Evolutionary conservation across 2,888 invertebrate genomes (phyloP).

Genomic region (Sinhomidia bicolor): DNA sequence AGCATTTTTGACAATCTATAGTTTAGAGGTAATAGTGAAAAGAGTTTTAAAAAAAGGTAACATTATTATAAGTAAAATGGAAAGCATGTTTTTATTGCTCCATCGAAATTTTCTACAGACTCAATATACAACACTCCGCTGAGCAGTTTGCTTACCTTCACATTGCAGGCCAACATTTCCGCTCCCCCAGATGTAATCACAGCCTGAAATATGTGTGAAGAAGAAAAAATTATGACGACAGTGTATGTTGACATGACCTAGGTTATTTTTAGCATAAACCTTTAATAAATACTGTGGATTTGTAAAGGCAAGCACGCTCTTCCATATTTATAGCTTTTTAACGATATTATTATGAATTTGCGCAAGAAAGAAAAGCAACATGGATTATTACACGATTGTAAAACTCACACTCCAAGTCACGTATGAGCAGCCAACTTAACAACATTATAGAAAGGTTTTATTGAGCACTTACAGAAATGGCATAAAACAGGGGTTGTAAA

Average conservation of each 20-base stretch:
- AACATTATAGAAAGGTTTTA: not conserved
- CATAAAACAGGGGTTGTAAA: constrained; percentile 76
- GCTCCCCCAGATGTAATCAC: constrained; percentile 86
- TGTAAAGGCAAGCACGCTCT: too few species aligned
- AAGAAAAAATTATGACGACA: not conserved
- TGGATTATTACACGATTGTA: too few species aligned
- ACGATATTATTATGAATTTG: too few species aligned
- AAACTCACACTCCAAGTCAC: too few species aligned
- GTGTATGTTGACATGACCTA: not conserved
- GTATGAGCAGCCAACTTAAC: not conserved
- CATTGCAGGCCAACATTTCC: constrained; percentile 85
- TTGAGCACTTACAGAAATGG: constrained; percentile 77
- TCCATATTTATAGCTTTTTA: too few species aligned
- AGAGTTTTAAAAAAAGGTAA: not conserved
- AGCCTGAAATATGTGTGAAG: too few species aligned
- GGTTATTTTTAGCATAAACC: not conserved
- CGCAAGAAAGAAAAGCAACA: too few species aligned
- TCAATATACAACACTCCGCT: too few species aligned
- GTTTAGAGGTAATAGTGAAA: not conserved
- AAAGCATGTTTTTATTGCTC: not conserved
- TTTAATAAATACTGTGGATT: not conserved
- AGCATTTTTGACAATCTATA: constrained; percentile 78
- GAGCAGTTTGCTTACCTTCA: too few species aligned
- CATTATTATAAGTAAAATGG: not conserved
- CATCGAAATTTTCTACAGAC: too few species aligned